Base-by-base conservation (phyloP, 2,888 invertebrate genomes). In the Lacanobia wlatinum region DNA sequence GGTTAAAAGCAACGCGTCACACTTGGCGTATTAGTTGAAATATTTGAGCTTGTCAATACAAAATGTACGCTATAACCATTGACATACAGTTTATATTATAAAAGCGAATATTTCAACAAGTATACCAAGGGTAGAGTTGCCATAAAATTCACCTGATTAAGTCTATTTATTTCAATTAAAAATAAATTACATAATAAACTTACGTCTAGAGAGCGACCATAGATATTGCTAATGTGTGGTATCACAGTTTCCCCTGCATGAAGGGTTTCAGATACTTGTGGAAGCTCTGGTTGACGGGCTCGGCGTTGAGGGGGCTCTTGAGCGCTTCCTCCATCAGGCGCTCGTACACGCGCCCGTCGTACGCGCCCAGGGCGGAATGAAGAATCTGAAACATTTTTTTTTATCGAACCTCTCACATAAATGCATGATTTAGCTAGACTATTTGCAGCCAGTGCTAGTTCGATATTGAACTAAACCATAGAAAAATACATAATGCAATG, bases 331-430 rank as follows among this genome's bases (percentile, higher is more conserved):
- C 97, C 93, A 97, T 98, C 53, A 98, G 96, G 8, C 98, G 96
- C 88, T 98, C 97, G 93, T 98, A 98, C 28, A 98, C 98, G 83
- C 98, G 97, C 0, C 98, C 98, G 93, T 98, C 98, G 91, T 97
- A 98, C 12, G 98, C 97, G 16, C 98, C 98, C 50, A 98, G 93
- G 0, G 98, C 97, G 0, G 98, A 98, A 69, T 97, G 96, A 1
- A 98, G 93, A 63, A 96, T 95, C 96, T 96, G 79, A 1, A 78
- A 80, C 50, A 56, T 48, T 75, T 18, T 58, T 46, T 40, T 23
- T 50, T 43, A 40, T 12, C 10, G n/a, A 16, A 21, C 5, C 9
- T 21, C 14, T 18, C 0, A 9, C 8, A 23, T 3, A 23, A 16
- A 43, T 12, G 6, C 21, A 34, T 18, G 5, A 14, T 8, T 21